Evolutionary conservation across 2,797 vertebrate species (phyloP), one percentile per base, ranked within the genome.

Genomic region (Macropus fuliginosus): DNA sequence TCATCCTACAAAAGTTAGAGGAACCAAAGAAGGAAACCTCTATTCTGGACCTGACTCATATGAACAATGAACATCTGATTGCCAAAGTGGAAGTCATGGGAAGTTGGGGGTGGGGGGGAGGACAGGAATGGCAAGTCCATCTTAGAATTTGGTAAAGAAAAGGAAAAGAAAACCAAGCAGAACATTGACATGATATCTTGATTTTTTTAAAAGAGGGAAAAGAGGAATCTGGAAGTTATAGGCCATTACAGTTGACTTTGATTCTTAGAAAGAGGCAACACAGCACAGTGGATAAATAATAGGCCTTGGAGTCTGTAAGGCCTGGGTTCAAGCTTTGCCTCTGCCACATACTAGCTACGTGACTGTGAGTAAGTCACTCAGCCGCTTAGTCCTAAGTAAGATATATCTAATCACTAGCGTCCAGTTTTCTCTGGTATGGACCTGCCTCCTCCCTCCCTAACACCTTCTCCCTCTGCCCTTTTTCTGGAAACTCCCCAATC

Each of bases 111-210:
- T 0, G 24, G n/a, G 28, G 74, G 50, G 13, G 31, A 29, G 34
- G 14, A 5, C 62, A 50, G 28, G 56, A 54, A 95, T 91, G 11
- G 54, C 55, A 54, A 56, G 0, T 66, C 12, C 96, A 93, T 29
- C 93, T 9, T 59, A 94, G 31, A 28, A 91, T 29, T 11, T 94
- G 93, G 93, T 92, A 40, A 95, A 94, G 31, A 34, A 57, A 57
- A 10, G 6, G 28, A 59, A 59, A 59, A 31, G 11, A 31, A 59
- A 59, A 59, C 29, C 31, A 59, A 59, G 29, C 57, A 59, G 29
- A 59, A 11, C 31, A 3, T 31, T 59, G 57, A 31, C 11, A 2
- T 31, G 11, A 59, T 29, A 29, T 57, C 57, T 59, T 59, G 57
- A 59, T 59, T 59, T 59, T 29, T 59, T 59, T 57, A 18, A 55